Conservation (phyloP, 2,113 vertebrate species). For the Nannospalax galili region DNA sequence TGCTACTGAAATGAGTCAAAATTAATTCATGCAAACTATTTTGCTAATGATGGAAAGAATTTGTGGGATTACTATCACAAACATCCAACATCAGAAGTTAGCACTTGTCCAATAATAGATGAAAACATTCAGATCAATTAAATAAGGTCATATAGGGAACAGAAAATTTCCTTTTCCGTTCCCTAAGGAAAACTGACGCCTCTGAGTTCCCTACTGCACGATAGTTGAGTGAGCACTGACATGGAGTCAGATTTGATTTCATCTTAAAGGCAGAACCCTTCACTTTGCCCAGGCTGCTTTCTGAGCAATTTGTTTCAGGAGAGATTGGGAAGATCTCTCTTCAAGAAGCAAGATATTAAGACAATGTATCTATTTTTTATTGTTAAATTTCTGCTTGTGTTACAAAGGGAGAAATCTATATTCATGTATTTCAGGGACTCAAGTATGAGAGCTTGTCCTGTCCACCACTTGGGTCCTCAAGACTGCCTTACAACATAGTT, state of each 20-base stretch:
- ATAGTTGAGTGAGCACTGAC: constrained; percentile 7
- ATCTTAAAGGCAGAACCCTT: not conserved
- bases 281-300: not conserved
- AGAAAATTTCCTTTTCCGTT: constrained; percentile 45
- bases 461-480: too few relatives aligned
- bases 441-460: not conserved
- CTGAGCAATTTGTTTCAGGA: not conserved
- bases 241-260: constrained; percentile 25
- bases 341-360: not conserved
- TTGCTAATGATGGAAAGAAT: constrained; percentile 66
- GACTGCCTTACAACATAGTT: not conserved
- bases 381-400: not conserved
- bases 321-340: not conserved
- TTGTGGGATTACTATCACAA: constrained; percentile 36
- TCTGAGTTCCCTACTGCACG: constrained; percentile 10
- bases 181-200: not conserved
- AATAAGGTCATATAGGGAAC: constrained; percentile 8
- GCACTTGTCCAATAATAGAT: constrained; percentile 49
- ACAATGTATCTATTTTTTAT: not conserved
- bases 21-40: constrained; percentile 57
- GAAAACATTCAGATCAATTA: constrained; percentile 51
- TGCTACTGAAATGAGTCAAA: constrained; percentile 44
- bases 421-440: constrained; percentile 14
- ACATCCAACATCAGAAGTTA: not conserved
- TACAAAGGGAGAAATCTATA: not conserved